Percentiles rank a stretch among this genome's conserved stretches.
Evolutionary conservation across 2,113 vertebrate species (phyloP).

Genomic region (Neolamprologus variostigma): DNA sequence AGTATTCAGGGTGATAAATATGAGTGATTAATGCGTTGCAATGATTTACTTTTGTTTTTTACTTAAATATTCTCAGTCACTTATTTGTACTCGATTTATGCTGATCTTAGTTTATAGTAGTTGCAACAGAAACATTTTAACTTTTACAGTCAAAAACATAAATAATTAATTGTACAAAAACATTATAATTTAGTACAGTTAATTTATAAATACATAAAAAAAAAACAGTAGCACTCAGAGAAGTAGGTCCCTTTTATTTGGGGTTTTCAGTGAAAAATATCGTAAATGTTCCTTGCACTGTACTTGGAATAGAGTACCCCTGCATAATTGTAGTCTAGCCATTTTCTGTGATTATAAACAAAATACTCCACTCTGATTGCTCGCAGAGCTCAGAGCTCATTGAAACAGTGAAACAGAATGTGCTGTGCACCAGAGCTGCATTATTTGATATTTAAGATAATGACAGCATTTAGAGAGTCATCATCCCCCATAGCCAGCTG

Average conservation of each 20-base stretch:
- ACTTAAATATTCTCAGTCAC: background rate
- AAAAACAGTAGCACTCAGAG: background rate
- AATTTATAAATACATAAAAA: background rate
- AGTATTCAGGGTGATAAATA: background rate
- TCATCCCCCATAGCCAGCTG: conserved; percentile 22
- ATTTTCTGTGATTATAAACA: background rate
- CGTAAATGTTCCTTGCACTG: background rate
- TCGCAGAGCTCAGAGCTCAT: background rate
- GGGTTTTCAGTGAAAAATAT: background rate
- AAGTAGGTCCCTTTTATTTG: background rate
- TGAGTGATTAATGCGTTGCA: background rate
- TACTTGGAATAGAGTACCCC: background rate
- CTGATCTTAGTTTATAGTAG: background rate
- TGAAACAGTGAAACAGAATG: background rate
- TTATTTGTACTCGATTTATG: background rate
- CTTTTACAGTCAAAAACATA: background rate
- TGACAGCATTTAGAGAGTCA: conserved; percentile 15
- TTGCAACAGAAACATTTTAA: background rate
- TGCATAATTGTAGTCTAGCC: background rate
- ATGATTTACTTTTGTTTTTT: background rate
- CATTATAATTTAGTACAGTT: background rate
- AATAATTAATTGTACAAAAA: background rate
- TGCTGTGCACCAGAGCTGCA: background rate
- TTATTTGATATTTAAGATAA: conserved; percentile 41
- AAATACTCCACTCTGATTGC: background rate